Evolutionary conservation across 2,888 invertebrate genomes (phyloP).

Genomic region (Plutella xylostella): DNA sequence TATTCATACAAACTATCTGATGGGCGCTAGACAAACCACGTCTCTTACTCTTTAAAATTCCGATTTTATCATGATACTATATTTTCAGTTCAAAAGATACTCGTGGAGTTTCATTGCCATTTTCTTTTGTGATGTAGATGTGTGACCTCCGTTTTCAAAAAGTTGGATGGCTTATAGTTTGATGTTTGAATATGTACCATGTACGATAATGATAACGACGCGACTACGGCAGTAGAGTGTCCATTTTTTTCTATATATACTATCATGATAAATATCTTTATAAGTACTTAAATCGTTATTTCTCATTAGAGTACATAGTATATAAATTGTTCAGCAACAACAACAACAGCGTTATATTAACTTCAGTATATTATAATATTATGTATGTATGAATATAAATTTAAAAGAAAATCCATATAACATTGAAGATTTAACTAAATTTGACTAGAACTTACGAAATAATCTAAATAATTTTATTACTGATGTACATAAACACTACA

Average conservation of each 20-base stretch:
- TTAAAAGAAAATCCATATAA: not conserved
- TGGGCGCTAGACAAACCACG: too few relatives aligned
- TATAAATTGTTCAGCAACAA: slow-evolving; percentile 66
- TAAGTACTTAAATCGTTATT: slow-evolving; percentile 8
- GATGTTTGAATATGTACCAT: too few relatives aligned
- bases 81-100: too few relatives aligned
- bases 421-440: slow-evolving; percentile 16
- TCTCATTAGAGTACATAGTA: slow-evolving; percentile 51
- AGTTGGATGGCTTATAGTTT: too few relatives aligned
- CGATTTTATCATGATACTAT: too few relatives aligned
- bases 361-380: slow-evolving; percentile 22
- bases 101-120: too few relatives aligned
- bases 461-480: slow-evolving; percentile 16
- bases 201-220: too few relatives aligned
- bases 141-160: too few relatives aligned
- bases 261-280: slow-evolving; percentile 5
- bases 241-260: not conserved
- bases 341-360: slow-evolving; percentile 66
- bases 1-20: too few relatives aligned
- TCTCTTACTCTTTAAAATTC: too few relatives aligned
- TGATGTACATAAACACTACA: slow-evolving; percentile 23
- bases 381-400: slow-evolving; percentile 33
- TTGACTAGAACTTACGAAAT: slow-evolving; percentile 6
- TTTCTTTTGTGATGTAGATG: too few relatives aligned
- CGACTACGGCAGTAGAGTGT: too few relatives aligned